phyloP scores from a whole-genome alignment of 2,797 vertebrate genomes.

The Acanthornis magna region DNA sequence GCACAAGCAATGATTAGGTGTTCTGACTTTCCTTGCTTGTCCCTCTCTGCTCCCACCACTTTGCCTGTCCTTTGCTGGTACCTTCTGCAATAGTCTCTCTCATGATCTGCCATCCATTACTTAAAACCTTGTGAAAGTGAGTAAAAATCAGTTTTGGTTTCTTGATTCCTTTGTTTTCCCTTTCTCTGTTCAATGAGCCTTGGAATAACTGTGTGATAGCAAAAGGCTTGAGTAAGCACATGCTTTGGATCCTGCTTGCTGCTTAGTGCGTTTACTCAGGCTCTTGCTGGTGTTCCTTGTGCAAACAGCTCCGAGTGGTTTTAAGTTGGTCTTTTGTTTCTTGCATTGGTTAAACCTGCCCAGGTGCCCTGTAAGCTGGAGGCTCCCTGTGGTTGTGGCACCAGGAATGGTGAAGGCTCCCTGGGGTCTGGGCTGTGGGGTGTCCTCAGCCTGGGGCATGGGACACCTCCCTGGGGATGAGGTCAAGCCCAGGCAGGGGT shows the following conservation, averaged over 20 bases:
- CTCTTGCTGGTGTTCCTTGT: neutral
- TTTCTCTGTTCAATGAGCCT: neutral
- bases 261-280: neutral
- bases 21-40: neutral
- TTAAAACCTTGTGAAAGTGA: neutral
- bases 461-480: neutral
- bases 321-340: neutral
- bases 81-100: neutral
- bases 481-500: neutral
- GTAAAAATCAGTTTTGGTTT: neutral
- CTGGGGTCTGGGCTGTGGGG: neutral
- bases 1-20: neutral
- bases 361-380: neutral
- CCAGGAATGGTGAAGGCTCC: neutral
- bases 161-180: neutral
- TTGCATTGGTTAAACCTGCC: rapidly evolving
- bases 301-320: neutral
- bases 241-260: neutral
- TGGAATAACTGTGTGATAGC: neutral
- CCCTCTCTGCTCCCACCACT: neutral
- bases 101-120: neutral
- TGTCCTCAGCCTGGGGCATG: neutral
- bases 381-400: neutral
- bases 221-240: neutral
- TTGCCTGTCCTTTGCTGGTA: neutral